phyloP scores from a whole-genome alignment of 2,797 vertebrate genomes.

The Enteromius unitaeniatus region DNA sequence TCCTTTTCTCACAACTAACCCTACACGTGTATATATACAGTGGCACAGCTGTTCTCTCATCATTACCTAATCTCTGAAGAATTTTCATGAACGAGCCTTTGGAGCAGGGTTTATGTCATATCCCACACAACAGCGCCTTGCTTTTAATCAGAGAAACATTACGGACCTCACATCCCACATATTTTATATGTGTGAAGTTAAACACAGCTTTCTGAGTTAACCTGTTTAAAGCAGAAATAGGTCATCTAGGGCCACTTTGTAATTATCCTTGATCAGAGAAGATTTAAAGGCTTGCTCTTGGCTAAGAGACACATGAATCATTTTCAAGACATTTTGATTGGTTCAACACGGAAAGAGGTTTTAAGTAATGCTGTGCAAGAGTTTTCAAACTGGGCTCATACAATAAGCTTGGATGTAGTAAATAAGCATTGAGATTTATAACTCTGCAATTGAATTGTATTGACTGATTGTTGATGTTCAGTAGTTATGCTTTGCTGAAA shows the following conservation, averaged over 20 bases:
- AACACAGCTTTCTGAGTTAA: conserved; percentile 45
- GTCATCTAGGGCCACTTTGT: conserved; percentile 45
- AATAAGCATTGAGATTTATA: background rate
- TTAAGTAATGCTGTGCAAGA: background rate
- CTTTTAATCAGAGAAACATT: conserved; percentile 46
- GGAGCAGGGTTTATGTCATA: conserved; percentile 35
- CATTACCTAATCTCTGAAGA: conserved; percentile 55
- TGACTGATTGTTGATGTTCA: conserved; percentile 1
- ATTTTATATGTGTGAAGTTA: conserved; percentile 42
- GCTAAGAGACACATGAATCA: conserved; percentile 36
- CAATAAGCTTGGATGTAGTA: background rate
- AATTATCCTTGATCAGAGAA: conserved; percentile 57
- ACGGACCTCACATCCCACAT: conserved; percentile 34
- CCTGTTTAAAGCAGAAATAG: conserved; percentile 44
- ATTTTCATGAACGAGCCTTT: conserved; percentile 44
- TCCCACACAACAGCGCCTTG: conserved; percentile 27
- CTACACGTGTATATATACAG: background rate
- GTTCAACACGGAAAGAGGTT: conserved; percentile 4
- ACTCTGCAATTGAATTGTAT: background rate
- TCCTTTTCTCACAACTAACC: background rate
- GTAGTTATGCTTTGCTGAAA: conserved; percentile 32
- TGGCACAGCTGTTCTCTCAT: conserved; percentile 42
- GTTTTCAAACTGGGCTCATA: background rate
- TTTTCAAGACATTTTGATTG: conserved; percentile 12
- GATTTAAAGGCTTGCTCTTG: conserved; percentile 33